Conservation (phyloP, 2,113 vertebrate species). For the Galbula dea region DNA sequence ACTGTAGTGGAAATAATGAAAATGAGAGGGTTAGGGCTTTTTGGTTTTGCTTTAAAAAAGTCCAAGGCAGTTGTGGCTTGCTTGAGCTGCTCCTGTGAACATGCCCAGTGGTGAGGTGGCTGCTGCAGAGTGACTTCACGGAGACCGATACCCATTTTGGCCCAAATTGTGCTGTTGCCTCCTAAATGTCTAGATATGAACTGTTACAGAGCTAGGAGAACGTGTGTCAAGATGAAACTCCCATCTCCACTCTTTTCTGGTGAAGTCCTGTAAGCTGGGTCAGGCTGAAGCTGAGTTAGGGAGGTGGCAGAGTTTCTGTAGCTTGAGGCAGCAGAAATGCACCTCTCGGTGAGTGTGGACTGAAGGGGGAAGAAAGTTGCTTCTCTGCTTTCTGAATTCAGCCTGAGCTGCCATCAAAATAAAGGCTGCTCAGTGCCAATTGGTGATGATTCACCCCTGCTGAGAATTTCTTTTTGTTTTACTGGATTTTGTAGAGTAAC, state of each 20-base stretch:
- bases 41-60: neutral
- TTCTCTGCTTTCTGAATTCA: neutral
- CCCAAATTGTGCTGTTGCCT: neutral
- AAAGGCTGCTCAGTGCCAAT: neutral
- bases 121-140: neutral
- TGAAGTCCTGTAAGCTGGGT: slow-evolving; percentile 29
- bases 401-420: slow-evolving; percentile 26
- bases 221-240: neutral
- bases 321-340: slow-evolving; percentile 32
- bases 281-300: neutral
- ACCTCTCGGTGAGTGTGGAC: neutral
- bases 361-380: neutral
- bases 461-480: slow-evolving; percentile 60
- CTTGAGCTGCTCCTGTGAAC: neutral
- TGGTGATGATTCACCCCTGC: slow-evolving; percentile 16
- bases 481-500: slow-evolving; percentile 25
- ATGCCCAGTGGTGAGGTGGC: neutral
- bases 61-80: neutral
- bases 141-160: neutral
- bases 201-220: slow-evolving; percentile 5
- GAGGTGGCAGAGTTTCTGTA: slow-evolving; percentile 38
- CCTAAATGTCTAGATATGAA: slow-evolving; percentile 13
- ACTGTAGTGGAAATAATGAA: neutral
- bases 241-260: slow-evolving; percentile 18
- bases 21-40: neutral